Evolutionary conservation across 2,113 vertebrate genomes (phyloP).

Genomic region (Enhydra lutris): DNA sequence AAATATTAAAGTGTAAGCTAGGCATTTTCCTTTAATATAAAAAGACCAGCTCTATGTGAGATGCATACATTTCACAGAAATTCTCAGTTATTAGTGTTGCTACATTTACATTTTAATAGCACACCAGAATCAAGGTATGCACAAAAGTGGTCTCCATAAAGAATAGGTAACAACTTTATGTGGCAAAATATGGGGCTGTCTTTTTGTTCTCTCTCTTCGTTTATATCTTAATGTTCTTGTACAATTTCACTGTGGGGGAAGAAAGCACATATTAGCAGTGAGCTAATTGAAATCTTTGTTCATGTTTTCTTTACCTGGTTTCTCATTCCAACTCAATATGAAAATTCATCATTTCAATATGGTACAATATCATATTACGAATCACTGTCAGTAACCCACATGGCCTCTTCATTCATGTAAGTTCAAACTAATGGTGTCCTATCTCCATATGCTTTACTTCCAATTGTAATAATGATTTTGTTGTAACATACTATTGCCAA

Average conservation of each 20-base stretch:
- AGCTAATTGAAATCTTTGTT: background rate
- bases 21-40: background rate
- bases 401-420: background rate
- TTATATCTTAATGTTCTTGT: background rate
- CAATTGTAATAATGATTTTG: background rate
- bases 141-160: background rate
- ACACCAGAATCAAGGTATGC: background rate
- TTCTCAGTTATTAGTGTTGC: conserved; percentile 19
- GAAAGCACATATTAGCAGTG: background rate
- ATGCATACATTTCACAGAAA: background rate
- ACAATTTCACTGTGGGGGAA: background rate
- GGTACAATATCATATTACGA: background rate
- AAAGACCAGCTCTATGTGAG: background rate
- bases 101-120: conserved; percentile 47
- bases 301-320: background rate
- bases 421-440: background rate
- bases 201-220: background rate
- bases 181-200: background rate
- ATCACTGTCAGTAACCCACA: background rate
- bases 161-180: background rate
- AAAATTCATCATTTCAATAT: background rate
- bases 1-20: conserved; percentile 8
- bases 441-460: background rate
- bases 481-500: background rate
- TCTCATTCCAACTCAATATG: background rate